These are phyloP conservation scores for Hassar affinis DNA, from an alignment of 2,113 vertebrate genomes.

Conservation along the genomic window DNA sequence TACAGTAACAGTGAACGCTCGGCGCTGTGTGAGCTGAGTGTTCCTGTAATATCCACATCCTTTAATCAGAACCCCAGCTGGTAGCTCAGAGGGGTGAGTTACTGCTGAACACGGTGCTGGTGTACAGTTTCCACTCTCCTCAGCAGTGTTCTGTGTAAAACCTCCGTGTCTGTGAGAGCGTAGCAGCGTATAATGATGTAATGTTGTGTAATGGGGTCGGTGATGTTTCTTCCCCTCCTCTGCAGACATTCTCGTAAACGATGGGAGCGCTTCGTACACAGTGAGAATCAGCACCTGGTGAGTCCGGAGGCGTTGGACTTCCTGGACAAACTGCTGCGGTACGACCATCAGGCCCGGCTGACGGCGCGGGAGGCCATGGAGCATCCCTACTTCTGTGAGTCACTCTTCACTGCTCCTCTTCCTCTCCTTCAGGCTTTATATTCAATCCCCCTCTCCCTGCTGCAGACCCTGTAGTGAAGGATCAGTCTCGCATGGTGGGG, in stretches of 20 bases:
- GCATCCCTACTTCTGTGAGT: constrained; percentile 77
- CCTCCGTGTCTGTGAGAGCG: no score
- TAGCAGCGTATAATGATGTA: not conserved
- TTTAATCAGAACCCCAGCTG: no score
- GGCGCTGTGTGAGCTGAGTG: no score
- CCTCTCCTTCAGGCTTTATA: not conserved
- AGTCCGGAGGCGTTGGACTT: constrained; percentile 76
- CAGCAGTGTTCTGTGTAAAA: not conserved
- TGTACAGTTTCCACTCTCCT: not conserved
- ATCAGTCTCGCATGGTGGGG: constrained; percentile 66
- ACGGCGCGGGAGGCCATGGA: constrained; percentile 77
- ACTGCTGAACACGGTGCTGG: not conserved
- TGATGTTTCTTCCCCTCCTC: not conserved
- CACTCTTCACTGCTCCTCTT: no score
- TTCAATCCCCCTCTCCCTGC: not conserved
- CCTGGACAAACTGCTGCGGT: constrained; percentile 76
- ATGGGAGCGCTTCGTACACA: constrained; percentile 80
- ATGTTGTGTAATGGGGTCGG: not conserved
- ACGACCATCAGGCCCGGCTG: constrained; percentile 76
- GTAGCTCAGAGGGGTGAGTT: not conserved
- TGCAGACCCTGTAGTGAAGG: constrained; percentile 69
- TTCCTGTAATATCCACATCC: not conserved
- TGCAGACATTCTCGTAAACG: constrained; percentile 76
- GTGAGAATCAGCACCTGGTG: constrained; percentile 79
- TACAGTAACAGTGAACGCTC: no score